phyloP scores from a whole-genome alignment of 2,888 invertebrate genomes.

The Caenorhabditis auriculariae region DNA sequence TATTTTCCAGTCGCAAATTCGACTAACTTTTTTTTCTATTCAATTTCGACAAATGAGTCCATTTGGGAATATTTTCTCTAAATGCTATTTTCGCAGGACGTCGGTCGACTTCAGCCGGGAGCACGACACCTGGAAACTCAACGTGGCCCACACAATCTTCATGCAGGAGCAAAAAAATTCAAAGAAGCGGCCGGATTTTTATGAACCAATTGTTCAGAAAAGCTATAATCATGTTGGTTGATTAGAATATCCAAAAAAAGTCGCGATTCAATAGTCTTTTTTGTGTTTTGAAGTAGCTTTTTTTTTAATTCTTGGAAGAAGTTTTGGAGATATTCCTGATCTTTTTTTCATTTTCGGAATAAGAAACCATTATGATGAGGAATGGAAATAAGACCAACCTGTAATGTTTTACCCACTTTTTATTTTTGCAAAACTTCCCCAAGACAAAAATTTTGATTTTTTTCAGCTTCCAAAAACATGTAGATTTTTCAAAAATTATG shows the following conservation, averaged over 20 bases:
- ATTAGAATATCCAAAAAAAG: not conserved
- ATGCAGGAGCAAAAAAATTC: slow-evolving; percentile 94
- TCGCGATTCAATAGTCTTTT: not conserved
- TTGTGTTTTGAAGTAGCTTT: too few relatives aligned
- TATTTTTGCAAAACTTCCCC: not conserved
- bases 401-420: not conserved
- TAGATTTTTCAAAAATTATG: not conserved
- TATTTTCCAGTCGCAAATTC: too few relatives aligned
- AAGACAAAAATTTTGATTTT: not conserved
- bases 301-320: too few relatives aligned
- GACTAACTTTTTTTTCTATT: too few relatives aligned
- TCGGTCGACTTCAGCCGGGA: slow-evolving; percentile 87
- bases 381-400: not conserved
- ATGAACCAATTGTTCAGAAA: slow-evolving; percentile 94
- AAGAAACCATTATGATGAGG: too few relatives aligned
- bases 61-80: not conserved
- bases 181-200: slow-evolving; percentile 96
- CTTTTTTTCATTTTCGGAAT: too few relatives aligned
- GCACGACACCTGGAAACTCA: slow-evolving; percentile 92
- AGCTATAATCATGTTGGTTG: slow-evolving; percentile 77
- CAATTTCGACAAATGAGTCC: too few relatives aligned
- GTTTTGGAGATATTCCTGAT: too few relatives aligned
- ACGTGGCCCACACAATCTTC: slow-evolving; percentile 96
- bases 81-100: slow-evolving; percentile 22
- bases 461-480: not conserved